A percentile compares a stretch with the other conserved stretches of the same genome.
phyloP scores from a whole-genome alignment of 2,797 vertebrate species.

The Lerista edwardsae region DNA sequence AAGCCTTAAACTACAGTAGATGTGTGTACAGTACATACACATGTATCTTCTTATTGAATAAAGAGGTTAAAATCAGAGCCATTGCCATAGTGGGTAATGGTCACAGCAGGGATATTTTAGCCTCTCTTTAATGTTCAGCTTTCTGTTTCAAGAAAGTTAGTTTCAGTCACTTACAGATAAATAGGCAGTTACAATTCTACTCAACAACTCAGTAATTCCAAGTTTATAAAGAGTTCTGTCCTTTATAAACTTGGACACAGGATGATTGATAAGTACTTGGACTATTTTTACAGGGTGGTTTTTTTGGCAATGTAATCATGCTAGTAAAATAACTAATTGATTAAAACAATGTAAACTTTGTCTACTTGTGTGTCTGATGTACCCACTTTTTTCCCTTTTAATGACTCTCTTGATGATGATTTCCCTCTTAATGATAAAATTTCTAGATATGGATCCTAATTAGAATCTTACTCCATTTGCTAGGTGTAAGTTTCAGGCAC shows the following conservation, averaged over 20 bases:
- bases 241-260: not conserved
- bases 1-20: not conserved
- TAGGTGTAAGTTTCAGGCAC: not conserved
- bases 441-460: not conserved
- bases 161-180: not conserved
- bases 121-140: not conserved
- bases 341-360: not conserved
- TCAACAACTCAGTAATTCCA: not conserved
- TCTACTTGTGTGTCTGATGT: not conserved
- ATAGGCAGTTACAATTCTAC: not conserved
- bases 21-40: accelerated
- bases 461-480: not conserved
- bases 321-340: not conserved
- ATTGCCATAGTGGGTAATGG: too few relatives aligned
- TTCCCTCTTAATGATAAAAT: too few relatives aligned
- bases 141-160: not conserved
- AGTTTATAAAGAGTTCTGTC: not conserved
- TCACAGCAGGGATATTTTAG: too few relatives aligned
- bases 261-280: too few relatives aligned
- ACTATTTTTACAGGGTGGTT: too few relatives aligned
- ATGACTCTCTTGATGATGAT: too few relatives aligned
- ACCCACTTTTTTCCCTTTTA: too few relatives aligned
- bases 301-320: not conserved
- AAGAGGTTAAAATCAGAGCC: not conserved
- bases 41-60: accelerated